phyloP scores from a whole-genome alignment of 2,113 vertebrate species.

The Caloenas nicobarica region DNA sequence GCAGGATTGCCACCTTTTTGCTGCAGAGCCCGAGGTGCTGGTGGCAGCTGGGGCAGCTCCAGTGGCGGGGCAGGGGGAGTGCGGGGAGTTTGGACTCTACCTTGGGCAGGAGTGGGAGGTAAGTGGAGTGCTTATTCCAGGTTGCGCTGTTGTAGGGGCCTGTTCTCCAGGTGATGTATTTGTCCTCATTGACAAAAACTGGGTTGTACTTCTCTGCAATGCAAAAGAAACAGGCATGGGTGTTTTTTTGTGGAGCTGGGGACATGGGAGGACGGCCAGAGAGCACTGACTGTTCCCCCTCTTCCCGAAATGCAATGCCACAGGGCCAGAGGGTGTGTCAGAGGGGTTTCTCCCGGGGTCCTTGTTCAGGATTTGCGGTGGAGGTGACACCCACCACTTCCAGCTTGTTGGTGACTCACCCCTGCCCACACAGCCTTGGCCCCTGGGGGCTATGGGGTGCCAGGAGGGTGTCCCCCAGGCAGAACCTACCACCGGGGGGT shows the following conservation, averaged over 20 bases:
- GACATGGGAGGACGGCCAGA: too few relatives aligned
- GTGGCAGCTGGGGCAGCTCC: neutral
- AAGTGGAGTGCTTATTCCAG: constrained; percentile 45
- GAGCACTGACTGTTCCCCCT: neutral
- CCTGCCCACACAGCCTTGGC: neutral
- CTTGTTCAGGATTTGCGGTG: neutral
- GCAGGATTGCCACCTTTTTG: neutral
- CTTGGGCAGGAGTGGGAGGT: constrained; percentile 53
- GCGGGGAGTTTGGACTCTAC: neutral
- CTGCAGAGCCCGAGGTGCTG: rapidly evolving
- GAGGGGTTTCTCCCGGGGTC: neutral
- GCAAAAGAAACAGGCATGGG: neutral
- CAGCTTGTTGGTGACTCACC: too few relatives aligned
- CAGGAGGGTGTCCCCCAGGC: neutral
- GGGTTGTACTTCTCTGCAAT: constrained; percentile 38
- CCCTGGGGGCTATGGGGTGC: neutral
- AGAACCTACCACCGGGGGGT: neutral
- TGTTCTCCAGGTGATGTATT: constrained; percentile 30
- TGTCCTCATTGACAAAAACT: constrained; percentile 16
- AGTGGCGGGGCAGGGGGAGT: rapidly evolving
- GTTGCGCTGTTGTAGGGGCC: constrained; percentile 16
- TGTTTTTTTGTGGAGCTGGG: neutral
- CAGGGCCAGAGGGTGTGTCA: neutral
- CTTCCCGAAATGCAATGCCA: neutral
- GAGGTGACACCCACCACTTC: neutral